A percentile compares a stretch with the other conserved stretches of the same genome.
Evolutionary conservation across 2,888 invertebrate genomes (phyloP).

Genomic region (Eilema griseolum): DNA sequence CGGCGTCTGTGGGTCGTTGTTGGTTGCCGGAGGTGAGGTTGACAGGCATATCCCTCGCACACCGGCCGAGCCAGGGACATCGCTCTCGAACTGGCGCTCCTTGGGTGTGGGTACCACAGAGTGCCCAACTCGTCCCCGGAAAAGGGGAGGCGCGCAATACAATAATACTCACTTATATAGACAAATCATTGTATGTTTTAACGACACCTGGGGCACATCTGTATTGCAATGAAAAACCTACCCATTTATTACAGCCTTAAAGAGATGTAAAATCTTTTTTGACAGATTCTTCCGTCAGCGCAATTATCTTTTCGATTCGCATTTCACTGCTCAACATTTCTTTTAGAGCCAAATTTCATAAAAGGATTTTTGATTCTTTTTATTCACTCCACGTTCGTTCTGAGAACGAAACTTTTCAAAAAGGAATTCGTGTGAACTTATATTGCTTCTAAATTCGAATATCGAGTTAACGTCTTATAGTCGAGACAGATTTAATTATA

Average conservation of each 20-base stretch:
- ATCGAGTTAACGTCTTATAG: neutral
- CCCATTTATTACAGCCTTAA: slow-evolving; percentile 29
- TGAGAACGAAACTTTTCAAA: slow-evolving; percentile 21
- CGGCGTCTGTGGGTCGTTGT: too few species aligned
- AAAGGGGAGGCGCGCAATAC: too few species aligned
- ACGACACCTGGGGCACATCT: neutral
- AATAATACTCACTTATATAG: neutral
- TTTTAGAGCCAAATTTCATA: slow-evolving; percentile 29
- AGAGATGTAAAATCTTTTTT: slow-evolving; percentile 26
- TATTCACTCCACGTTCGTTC: slow-evolving; percentile 27
- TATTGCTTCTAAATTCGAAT: neutral
- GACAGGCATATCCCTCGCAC: too few species aligned
- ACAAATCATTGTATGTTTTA: neutral
- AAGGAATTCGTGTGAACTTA: slow-evolving; percentile 19
- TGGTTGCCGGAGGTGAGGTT: too few species aligned
- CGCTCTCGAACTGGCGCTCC: too few species aligned
- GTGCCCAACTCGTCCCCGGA: too few species aligned
- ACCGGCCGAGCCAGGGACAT: too few species aligned
- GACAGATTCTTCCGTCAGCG: slow-evolving; percentile 21
- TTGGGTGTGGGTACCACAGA: too few species aligned
- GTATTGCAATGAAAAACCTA: slow-evolving; percentile 33
- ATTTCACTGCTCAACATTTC: slow-evolving; percentile 42
- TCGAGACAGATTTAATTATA: neutral
- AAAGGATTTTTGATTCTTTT: slow-evolving; percentile 29
- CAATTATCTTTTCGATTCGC: slow-evolving; percentile 33